These are phyloP conservation scores for Pipra filicauda DNA, from an alignment of 2,113 vertebrate species.

Conservation along the genomic window DNA sequence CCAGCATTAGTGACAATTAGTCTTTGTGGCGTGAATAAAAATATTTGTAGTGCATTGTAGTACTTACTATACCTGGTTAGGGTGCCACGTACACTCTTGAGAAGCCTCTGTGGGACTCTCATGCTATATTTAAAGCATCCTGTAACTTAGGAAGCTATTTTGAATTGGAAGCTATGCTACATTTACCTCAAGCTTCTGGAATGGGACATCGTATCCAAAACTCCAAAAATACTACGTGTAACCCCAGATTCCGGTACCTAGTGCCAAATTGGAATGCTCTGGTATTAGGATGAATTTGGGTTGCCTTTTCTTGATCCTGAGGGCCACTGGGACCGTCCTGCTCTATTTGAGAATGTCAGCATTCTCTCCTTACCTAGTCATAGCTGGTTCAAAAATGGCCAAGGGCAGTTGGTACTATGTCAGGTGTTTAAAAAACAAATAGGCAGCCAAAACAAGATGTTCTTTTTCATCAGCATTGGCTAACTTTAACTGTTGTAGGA, in stretches of 20 bases:
- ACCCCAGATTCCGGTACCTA: constrained; percentile 41
- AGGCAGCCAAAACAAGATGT: not conserved
- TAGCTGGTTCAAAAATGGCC: constrained; percentile 13
- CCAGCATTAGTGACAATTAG: not conserved
- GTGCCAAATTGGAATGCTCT: constrained; percentile 50
- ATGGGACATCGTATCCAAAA: constrained; percentile 67
- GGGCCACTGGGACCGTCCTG: not conserved
- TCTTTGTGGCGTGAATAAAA: not conserved
- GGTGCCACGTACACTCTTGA: not conserved
- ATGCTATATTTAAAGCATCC: constrained; percentile 65
- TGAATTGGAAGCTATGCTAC: constrained; percentile 45
- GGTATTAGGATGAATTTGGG: constrained; percentile 57
- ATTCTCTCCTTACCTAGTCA: constrained; percentile 60
- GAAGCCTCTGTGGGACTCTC: constrained; percentile 10
- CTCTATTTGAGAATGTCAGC: constrained; percentile 66
- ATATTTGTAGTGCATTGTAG: not conserved
- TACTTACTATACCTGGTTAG: constrained; percentile 11
- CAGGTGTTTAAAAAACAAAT: not conserved
- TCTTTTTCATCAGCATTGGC: not conserved
- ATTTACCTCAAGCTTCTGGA: constrained; percentile 71
- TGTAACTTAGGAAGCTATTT: constrained; percentile 70
- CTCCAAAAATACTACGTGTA: constrained; percentile 61
- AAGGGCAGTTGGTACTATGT: not conserved
- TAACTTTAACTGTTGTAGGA: not conserved
- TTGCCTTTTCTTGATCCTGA: constrained; percentile 37